These are phyloP conservation scores for Atta colombica DNA, from an alignment of 1,140 invertebrate genomes.

Conservation along the genomic window DNA sequence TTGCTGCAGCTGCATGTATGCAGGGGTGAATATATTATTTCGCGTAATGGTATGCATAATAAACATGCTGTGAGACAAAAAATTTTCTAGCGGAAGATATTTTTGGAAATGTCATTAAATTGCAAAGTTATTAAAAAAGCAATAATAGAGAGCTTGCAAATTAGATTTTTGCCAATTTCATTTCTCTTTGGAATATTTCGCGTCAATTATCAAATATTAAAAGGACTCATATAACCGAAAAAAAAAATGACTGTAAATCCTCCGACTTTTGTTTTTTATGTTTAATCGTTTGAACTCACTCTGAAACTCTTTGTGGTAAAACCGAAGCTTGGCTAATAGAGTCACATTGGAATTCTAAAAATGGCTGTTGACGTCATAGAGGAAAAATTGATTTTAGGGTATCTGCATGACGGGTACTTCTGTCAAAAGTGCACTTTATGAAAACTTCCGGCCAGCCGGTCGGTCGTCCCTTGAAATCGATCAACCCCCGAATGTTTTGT, in stretches of 20 bases:
- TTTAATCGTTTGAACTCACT: neutral
- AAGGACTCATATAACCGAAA: neutral
- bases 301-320: neutral
- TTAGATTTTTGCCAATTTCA: neutral
- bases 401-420: conserved; percentile 15
- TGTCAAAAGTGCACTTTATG: conserved; percentile 44
- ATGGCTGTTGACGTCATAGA: neutral
- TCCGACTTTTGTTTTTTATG: neutral
- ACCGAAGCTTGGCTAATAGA: neutral
- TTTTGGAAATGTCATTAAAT: conserved; percentile 10
- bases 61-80: conserved; percentile 17
- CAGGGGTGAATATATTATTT: conserved; percentile 56
- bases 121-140: conserved; percentile 8
- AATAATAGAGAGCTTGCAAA: neutral
- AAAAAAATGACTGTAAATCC: neutral
- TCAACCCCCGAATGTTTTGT: conserved; percentile 43
- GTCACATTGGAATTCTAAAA: conserved; percentile 35
- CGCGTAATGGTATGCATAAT: conserved; percentile 12
- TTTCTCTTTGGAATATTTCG: neutral
- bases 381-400: conserved; percentile 4
- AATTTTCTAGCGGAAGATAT: neutral
- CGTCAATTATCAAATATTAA: neutral
- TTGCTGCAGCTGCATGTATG: conserved; percentile 24
- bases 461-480: conserved; percentile 47
- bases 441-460: conserved; percentile 47